Percentiles rank a stretch among this genome's conserved stretches.
Conservation (phyloP, 2,113 vertebrate species). For the Nycticryphes semicollaris region DNA sequence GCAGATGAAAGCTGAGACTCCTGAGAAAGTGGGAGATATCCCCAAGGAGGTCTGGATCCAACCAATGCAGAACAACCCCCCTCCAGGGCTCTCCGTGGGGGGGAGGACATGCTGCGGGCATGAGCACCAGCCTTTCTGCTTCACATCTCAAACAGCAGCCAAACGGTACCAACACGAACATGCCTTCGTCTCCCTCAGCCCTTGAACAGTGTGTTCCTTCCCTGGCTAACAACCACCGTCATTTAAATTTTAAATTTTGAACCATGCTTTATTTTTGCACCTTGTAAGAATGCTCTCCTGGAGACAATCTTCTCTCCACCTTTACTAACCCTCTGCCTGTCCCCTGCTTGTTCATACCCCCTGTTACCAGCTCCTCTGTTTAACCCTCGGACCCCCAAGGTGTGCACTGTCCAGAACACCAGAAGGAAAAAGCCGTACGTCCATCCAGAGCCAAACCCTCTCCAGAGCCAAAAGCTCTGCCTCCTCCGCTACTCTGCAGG, state of each 20-base stretch:
- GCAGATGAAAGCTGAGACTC: not conserved
- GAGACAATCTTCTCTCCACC: not conserved
- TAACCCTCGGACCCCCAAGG: too few species aligned
- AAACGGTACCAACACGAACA: rapidly evolving
- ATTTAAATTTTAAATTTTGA: not conserved
- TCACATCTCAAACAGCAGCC: not conserved
- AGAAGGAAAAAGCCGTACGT: rapidly evolving
- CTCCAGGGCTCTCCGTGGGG: not conserved
- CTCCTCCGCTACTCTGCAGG: not conserved
- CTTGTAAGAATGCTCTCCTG: not conserved
- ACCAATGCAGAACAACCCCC: not conserved
- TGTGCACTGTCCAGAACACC: not conserved
- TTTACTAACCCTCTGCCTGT: not conserved
- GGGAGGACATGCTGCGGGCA: not conserved
- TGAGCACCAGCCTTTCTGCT: not conserved
- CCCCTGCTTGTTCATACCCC: not conserved
- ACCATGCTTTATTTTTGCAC: not conserved
- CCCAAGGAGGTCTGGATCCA: rapidly evolving
- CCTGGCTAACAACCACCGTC: not conserved
- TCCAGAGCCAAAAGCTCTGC: not conserved
- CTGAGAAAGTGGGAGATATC: not conserved
- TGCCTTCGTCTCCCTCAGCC: not conserved
- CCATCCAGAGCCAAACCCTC: not conserved
- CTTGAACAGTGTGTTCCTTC: not conserved
- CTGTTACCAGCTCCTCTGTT: not conserved